Evolutionary conservation across 92 coral and sea anemone genomes (phyloP).

Genomic region (Anthopleura xanthogrammica): DNA sequence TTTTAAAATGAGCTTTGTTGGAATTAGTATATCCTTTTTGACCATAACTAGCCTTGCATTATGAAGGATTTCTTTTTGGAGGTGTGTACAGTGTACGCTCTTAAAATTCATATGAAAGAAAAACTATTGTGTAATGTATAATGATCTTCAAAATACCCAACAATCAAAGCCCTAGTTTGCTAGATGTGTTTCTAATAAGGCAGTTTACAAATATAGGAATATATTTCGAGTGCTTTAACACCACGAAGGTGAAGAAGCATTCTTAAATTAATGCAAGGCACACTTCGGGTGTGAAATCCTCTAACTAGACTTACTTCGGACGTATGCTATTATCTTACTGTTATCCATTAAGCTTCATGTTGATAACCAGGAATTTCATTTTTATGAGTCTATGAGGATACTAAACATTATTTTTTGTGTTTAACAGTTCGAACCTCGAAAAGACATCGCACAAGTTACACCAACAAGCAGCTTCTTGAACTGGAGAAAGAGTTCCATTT

Average conservation of each 20-base stretch:
- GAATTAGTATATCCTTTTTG: neutral
- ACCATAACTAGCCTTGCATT: neutral
- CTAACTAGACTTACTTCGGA: neutral
- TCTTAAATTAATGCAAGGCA: conserved; percentile 2
- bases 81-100: neutral
- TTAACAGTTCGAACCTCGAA: conserved; percentile 41
- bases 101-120: neutral
- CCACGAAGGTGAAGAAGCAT: conserved; percentile 16
- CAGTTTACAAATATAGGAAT: conserved; percentile 9
- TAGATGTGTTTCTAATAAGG: conserved; percentile 11
- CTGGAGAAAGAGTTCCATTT: conserved; percentile 95
- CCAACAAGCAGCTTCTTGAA: conserved; percentile 89
- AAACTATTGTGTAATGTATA: too few relatives aligned
- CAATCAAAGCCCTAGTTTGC: neutral
- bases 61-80: neutral
- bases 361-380: neutral
- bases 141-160: neutral
- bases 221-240: conserved; percentile 9
- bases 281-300: conserved; percentile 24
- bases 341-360: too few relatives aligned
- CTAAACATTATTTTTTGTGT: neutral
- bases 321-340: too few relatives aligned
- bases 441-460: conserved; percentile 92
- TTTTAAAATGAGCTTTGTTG: neutral
- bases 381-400: neutral